These are phyloP conservation scores for Propithecus coquereli DNA, from an alignment of 2,113 vertebrate species.

Conservation along the genomic window DNA sequence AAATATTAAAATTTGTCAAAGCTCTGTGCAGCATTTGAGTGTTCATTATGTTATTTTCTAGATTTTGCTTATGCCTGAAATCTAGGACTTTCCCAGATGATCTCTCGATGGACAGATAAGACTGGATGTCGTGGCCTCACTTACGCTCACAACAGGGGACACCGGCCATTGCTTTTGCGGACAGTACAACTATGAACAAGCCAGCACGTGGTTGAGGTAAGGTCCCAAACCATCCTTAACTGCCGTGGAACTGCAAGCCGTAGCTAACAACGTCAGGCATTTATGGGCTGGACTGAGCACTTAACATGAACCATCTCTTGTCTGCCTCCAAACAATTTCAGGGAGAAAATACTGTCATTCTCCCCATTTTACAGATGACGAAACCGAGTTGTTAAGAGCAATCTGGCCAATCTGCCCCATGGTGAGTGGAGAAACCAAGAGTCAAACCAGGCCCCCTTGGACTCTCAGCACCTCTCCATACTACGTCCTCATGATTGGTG, in stretches of 20 bases:
- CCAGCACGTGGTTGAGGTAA: neutral
- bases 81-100: neutral
- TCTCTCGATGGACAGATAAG: neutral
- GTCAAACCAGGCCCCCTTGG: neutral
- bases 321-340: neutral
- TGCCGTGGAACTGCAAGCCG: rapidly evolving
- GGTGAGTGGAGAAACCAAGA: neutral
- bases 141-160: neutral
- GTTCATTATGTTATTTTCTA: neutral
- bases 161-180: neutral
- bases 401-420: neutral
- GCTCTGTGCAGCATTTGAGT: neutral
- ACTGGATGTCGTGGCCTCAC: neutral
- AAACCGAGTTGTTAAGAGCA: neutral
- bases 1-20: neutral
- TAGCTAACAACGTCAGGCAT: neutral
- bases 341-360: neutral
- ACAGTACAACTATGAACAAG: neutral
- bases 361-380: neutral
- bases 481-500: neutral
- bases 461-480: neutral
- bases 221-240: neutral
- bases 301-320: neutral
- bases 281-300: neutral
- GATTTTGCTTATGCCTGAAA: neutral